Base-by-base conservation (phyloP, 2,113 vertebrate genomes). In the Chionis minor region DNA sequence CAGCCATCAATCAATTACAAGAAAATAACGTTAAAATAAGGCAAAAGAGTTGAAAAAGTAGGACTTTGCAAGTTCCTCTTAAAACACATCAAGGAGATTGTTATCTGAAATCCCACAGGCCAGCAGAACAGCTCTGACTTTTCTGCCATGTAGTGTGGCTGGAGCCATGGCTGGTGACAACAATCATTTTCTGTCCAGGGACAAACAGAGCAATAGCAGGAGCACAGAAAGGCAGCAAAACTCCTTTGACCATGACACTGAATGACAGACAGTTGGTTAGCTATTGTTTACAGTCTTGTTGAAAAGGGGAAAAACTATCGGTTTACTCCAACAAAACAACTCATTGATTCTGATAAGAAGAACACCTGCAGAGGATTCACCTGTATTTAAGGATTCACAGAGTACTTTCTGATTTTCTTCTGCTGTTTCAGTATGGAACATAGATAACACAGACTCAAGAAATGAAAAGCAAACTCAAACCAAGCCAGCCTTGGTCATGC, bases 101-200 rank as follows among this genome's bases (percentile, higher is more conserved):
- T 19, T 19, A 8, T 5, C 22, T 71, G 24, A 70, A 32, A 10
- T 35, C 38, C 24, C 44, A 22, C 11, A 75, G 10, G 24, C 6
- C 47, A 55, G 63, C n/a, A 72, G 32, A 79, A 30, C 8, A 38
- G 7, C 32, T 55, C 3, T 4, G 9, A 75, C 30, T 12, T 19
- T 27, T 45, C 12, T 2, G 0, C 19, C 15, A 2, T 20, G 8
- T 32, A 10, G 6, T 32, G 12, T 32, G 10, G 32, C 35, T 74
- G 1, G 1, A 83, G 24, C 12, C 7, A 13, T 2, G 19, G 6
- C 14, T 45, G 32, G 12, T 84, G 35, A 51, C 38, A 55, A 16
- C 7, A 21, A 30, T 4, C 24, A 6, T 19, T 61, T 42, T 22
- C 38, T 51, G 9, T 8, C 62, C 11, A 38, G 66, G 45, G 30